Conservation (phyloP, 2,797 vertebrate genomes). For the Gallinago stenura region DNA sequence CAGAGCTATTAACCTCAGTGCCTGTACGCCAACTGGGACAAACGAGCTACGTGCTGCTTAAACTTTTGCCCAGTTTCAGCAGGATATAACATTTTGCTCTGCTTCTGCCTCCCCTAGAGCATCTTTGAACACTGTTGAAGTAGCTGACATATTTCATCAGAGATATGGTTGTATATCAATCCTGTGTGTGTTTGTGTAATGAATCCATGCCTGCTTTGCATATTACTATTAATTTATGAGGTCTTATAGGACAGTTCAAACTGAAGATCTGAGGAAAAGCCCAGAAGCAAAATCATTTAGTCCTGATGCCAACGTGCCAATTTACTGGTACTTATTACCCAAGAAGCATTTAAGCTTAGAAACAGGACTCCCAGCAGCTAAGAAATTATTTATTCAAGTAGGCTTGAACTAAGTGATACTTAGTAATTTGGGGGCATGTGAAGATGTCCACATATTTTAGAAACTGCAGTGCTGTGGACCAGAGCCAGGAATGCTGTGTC, state of each 20-base stretch:
- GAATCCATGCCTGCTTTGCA: not conserved
- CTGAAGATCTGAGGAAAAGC: not conserved
- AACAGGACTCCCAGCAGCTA: not conserved
- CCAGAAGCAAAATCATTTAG: not conserved
- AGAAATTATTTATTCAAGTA: not conserved
- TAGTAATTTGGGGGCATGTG: not conserved
- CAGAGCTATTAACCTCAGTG: not conserved
- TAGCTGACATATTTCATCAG: not conserved
- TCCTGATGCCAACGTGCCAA: not conserved
- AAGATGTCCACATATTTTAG: slow-evolving; percentile 7
- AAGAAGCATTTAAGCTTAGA: not conserved
- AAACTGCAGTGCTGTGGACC: not conserved
- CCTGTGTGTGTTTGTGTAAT: not conserved
- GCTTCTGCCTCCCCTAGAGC: not conserved
- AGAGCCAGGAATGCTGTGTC: not conserved
- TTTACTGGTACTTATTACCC: not conserved
- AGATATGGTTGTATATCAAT: not conserved
- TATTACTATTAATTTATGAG: not conserved
- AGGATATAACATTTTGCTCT: not conserved
- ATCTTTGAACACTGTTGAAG: not conserved
- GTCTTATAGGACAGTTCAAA: not conserved
- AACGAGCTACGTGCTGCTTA: fast-evolving
- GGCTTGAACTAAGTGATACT: not conserved
- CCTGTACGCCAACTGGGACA: not conserved
- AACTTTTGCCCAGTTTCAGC: not conserved